A percentile compares a stretch with the other conserved stretches of the same genome.
These are phyloP conservation scores for Erithacus rubecula DNA, from an alignment of 2,797 vertebrate species.

Conservation along the genomic window DNA sequence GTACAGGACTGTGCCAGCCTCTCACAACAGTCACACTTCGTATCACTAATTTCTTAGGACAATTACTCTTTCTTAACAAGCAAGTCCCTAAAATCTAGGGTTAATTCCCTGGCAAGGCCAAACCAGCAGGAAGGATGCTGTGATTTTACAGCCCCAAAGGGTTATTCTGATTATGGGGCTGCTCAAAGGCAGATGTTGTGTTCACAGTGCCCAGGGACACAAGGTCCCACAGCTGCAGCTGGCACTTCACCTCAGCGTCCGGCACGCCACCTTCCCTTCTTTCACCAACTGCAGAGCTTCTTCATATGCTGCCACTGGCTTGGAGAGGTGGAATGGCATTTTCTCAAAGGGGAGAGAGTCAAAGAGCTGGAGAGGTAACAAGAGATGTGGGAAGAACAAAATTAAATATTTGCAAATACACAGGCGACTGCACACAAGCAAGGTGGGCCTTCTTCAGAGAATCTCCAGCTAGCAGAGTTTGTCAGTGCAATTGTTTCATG, in stretches of 20 bases:
- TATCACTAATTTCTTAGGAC: not conserved
- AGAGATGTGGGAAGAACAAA: not conserved
- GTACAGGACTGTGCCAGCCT: not conserved
- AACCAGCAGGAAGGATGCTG: not conserved
- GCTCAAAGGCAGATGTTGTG: not conserved
- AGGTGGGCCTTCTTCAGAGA: not conserved
- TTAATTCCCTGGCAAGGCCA: not conserved
- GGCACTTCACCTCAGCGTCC: constrained; percentile 84
- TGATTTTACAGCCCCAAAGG: not conserved
- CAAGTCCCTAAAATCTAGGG: not conserved
- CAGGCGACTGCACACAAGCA: not conserved
- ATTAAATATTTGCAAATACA: not conserved
- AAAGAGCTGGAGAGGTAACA: constrained; percentile 81
- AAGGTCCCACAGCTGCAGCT: not conserved
- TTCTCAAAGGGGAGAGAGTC: constrained; percentile 81
- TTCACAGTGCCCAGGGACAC: not conserved
- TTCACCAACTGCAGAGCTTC: constrained; percentile 87
- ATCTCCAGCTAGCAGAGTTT: not conserved
- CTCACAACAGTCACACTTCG: not conserved
- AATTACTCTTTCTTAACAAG: not conserved
- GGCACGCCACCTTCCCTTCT: constrained; percentile 82
- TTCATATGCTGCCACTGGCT: constrained; percentile 88
- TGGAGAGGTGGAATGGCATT: constrained; percentile 80
- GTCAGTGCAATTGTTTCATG: not conserved
- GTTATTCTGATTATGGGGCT: not conserved